Conservation (phyloP, 2,113 vertebrate genomes). For the Microtus pennsylvanicus region DNA sequence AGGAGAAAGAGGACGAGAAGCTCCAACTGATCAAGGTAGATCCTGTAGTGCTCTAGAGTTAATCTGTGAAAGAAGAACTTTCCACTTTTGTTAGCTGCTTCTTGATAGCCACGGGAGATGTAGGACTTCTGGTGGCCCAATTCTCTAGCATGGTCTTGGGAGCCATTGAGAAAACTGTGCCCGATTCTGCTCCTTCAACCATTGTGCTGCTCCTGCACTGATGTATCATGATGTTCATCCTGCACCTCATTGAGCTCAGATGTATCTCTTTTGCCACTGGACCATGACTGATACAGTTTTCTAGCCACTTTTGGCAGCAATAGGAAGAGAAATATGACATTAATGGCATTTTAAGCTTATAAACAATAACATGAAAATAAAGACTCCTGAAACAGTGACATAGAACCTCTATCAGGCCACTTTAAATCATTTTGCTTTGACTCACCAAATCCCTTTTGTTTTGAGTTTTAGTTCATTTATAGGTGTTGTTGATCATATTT, state of each 20-base stretch:
- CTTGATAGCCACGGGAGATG: neutral
- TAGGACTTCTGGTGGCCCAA: neutral
- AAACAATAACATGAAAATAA: conserved; percentile 22
- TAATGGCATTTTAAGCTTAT: conserved; percentile 20
- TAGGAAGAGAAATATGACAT: neutral
- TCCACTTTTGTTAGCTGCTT: conserved; percentile 1
- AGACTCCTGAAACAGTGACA: conserved; percentile 28
- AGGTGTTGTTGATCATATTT: conserved; percentile 12
- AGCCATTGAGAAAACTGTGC: neutral
- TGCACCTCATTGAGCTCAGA: neutral
- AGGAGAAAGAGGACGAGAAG: neutral
- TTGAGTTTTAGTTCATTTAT: neutral
- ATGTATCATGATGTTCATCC: neutral
- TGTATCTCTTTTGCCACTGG: conserved; percentile 5
- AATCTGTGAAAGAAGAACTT: neutral
- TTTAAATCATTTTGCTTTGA: neutral
- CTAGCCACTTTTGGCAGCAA: conserved; percentile 24
- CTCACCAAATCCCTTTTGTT: neutral
- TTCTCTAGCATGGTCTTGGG: neutral
- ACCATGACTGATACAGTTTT: neutral
- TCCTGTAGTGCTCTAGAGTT: neutral
- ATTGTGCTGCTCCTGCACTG: neutral
- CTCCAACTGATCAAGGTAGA: neutral
- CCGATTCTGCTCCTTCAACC: neutral
- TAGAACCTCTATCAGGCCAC: neutral